Evolutionary conservation across 2,888 invertebrate genomes (phyloP).

Genomic region (Amblyjoppa fuscipennis): DNA sequence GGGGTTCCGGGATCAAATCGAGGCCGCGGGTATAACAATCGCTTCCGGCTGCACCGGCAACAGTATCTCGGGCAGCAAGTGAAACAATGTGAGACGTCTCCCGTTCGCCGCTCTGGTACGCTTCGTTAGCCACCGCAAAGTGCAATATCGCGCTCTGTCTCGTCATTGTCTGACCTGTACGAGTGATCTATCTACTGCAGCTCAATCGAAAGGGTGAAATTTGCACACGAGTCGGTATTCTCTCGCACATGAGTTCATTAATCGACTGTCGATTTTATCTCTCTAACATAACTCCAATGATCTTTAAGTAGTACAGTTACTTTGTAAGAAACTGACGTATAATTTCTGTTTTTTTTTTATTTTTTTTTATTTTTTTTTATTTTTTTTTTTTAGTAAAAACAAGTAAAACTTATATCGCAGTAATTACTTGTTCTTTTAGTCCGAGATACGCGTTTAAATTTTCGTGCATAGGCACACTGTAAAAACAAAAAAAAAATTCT

Average conservation of each 20-base stretch:
- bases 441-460: neutral
- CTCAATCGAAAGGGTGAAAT: neutral
- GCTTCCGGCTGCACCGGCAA: conserved; percentile 43
- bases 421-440: neutral
- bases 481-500: too few species aligned
- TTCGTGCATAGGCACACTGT: neutral
- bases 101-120: neutral
- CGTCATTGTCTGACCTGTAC: conserved; percentile 33
- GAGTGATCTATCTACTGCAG: conserved; percentile 1
- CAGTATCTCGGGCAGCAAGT: conserved; percentile 27
- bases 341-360: too few species aligned
- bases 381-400: too few species aligned
- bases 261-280: neutral
- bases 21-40: conserved; percentile 51
- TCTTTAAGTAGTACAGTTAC: too few species aligned
- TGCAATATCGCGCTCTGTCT: neutral
- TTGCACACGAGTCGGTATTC: neutral
- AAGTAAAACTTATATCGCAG: too few species aligned
- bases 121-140: conserved; percentile 20
- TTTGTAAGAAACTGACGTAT: too few species aligned
- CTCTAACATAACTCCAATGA: too few species aligned
- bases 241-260: neutral
- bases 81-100: conserved; percentile 36
- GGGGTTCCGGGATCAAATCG: conserved; percentile 39
- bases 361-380: too few species aligned